Percentiles rank a stretch among this genome's conserved stretches.
Conservation (phyloP, 2,797 vertebrate genomes). For the Cynopterus sphinx region DNA sequence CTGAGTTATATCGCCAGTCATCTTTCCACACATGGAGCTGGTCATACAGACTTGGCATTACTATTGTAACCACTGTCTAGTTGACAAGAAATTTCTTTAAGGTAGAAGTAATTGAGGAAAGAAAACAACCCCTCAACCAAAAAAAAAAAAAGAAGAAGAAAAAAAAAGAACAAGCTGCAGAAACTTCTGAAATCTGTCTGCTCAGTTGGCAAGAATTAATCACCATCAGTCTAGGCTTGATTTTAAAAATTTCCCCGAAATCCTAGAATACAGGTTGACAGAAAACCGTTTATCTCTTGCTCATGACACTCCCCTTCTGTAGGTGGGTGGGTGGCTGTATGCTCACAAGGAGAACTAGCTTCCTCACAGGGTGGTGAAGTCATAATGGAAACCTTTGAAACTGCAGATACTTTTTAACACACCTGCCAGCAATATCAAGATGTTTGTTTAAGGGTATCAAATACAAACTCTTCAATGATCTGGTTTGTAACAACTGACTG, state of each 20-base stretch:
- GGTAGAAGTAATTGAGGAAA: slow-evolving; percentile 40
- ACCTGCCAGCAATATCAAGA: slow-evolving; percentile 82
- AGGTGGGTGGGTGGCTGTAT: background rate
- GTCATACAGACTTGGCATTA: background rate
- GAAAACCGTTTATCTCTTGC: slow-evolving; percentile 6
- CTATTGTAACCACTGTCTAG: slow-evolving; percentile 10
- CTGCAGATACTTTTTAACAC: slow-evolving; percentile 69
- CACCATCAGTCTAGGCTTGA: background rate
- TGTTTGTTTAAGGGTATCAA: slow-evolving; percentile 82
- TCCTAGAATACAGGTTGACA: slow-evolving; percentile 2
- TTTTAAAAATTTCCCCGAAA: slow-evolving; percentile 22
- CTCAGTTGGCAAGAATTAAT: slow-evolving; percentile 14
- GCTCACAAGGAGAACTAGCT: background rate
- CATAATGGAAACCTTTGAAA: slow-evolving; percentile 49
- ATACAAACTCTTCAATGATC: slow-evolving; percentile 80
- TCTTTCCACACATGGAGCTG: slow-evolving; percentile 18
- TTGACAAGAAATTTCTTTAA: slow-evolving; percentile 42
- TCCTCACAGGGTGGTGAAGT: background rate
- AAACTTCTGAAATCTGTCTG: slow-evolving; percentile 46
- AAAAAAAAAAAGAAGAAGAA: background rate
- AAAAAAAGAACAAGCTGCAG: slow-evolving; percentile 29
- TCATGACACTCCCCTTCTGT: background rate
- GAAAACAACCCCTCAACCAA: background rate
- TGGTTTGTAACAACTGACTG: slow-evolving; percentile 79
- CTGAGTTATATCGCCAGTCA: slow-evolving; percentile 37